Conservation (phyloP, 1,140 invertebrate species). For the Brachionus paranguensis region DNA sequence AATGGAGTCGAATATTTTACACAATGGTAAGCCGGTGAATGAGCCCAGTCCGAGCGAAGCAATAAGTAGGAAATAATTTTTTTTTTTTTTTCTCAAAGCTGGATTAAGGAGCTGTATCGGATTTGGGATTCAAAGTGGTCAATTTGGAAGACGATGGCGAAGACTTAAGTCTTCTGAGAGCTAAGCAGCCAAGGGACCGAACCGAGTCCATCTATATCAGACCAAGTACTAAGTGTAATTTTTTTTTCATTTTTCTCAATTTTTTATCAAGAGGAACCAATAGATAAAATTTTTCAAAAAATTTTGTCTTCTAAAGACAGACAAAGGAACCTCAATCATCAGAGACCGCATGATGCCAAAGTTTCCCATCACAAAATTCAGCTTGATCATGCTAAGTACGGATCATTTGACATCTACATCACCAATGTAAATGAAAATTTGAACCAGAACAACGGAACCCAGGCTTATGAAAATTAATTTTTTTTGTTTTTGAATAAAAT, state of each 20-base stretch:
- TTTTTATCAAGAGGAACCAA: background rate
- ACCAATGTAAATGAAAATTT: constrained; percentile 34
- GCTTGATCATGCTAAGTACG: constrained; percentile 24
- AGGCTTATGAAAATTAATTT: background rate
- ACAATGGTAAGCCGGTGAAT: constrained; percentile 19
- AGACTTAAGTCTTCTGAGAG: background rate
- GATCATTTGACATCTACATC: constrained; percentile 35
- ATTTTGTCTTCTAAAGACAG: background rate
- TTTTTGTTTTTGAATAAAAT: background rate
- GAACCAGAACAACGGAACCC: background rate
- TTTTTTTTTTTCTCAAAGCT: background rate
- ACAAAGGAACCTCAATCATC: background rate
- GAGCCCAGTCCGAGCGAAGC: background rate
- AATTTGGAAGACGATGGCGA: background rate
- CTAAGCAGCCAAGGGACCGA: background rate
- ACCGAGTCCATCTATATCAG: background rate
- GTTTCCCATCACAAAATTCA: background rate
- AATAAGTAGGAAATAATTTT: background rate
- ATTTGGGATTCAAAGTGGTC: constrained; percentile 34
- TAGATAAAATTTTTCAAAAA: background rate
- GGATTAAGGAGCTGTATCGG: background rate
- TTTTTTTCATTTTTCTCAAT: background rate
- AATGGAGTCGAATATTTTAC: constrained; percentile 10
- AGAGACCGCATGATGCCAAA: background rate
- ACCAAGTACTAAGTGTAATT: background rate